A percentile compares a stretch with the other conserved stretches of the same genome.
Conservation (phyloP, 2,888 invertebrate genomes). For the Cryptocephalus primarius region DNA sequence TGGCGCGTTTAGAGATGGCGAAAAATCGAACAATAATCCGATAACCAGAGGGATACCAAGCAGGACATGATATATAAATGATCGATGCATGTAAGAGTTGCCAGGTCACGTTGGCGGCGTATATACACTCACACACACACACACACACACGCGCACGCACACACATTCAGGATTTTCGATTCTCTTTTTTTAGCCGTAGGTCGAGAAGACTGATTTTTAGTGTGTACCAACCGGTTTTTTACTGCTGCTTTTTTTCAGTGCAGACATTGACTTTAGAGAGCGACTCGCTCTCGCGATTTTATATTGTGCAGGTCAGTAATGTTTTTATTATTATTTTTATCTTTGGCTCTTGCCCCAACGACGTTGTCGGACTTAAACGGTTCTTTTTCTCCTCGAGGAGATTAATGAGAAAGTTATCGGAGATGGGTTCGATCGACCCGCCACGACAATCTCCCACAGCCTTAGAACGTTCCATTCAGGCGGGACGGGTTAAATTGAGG, state of each 20-base stretch:
- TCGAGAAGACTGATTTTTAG: conserved; percentile 24
- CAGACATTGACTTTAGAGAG: conserved; percentile 22
- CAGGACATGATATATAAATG: conserved; percentile 9
- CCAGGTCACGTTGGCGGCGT: conserved; percentile 15
- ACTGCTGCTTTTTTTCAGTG: conserved; percentile 29
- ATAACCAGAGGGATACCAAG: too few relatives aligned
- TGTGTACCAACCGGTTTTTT: conserved; percentile 32
- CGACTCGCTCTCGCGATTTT: conserved; percentile 28
- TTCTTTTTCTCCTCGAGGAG: too few relatives aligned
- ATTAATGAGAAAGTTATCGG: too few relatives aligned
- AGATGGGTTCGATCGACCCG: too few relatives aligned
- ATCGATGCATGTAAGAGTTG: conserved; percentile 12
- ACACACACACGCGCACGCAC: neutral
- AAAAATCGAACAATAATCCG: too few relatives aligned
- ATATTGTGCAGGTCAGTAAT: conserved; percentile 37
- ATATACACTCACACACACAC: neutral
- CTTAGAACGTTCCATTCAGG: too few relatives aligned
- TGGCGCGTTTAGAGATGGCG: too few relatives aligned
- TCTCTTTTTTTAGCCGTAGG: conserved; percentile 25
- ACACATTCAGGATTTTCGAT: conserved; percentile 21
- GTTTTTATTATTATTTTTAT: conserved; percentile 38
- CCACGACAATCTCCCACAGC: too few relatives aligned
- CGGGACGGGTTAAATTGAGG: too few relatives aligned
- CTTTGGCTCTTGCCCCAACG: conserved; percentile 5
- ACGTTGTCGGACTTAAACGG: neutral